Evolutionary conservation across 1,140 invertebrate genomes (phyloP), one percentile per base, ranked within the genome.

Genomic region (Papilio helenus): DNA sequence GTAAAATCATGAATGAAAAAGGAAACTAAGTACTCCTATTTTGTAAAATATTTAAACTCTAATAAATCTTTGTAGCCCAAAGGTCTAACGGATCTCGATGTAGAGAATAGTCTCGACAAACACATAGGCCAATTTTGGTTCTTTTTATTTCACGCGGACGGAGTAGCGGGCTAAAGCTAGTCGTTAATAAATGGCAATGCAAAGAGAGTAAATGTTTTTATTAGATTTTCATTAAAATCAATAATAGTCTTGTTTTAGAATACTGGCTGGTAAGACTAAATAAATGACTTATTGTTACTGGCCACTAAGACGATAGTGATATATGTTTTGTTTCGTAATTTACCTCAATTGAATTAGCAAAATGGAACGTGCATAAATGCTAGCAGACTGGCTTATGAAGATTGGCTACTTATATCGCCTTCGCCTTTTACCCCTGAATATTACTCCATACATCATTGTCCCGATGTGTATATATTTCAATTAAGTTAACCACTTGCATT

Each of bases 341-440:
- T 77, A 77, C 76, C 58, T 65, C 39, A 20, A 79, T 26, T 68
- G 68, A 80, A 82, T 82, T 80, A 82, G 79, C 72, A 18, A 79
- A 79, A 77, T 72, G 49, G 80, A 77, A 84, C 82, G 84, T 85
- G 84, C 81, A 81, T 65, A 71, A 55, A 73, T 34, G 71, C 80
- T 46, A 65, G 79, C 79, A 79, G 65, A 81, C 72, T 82, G 84
- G 83, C 79, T 85, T 84, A 84, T 46, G 49, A 72, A 44, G 29
- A 72, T 79, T 20, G 78, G 79, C 61, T 80, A 78, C 79, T 82
- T 74, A 65, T 80, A 74, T 46, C 42, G 51, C 26, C 55, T 23
- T 72, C 65, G 20, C 46, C 18, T 34, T n/a, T 80, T 78, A 79
- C 76, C 81, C 81, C 76, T 82, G 39, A 76, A 76, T 81, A 78